phyloP scores from a whole-genome alignment of 2,113 vertebrate genomes.

The Epinephelus lanceolatus region DNA sequence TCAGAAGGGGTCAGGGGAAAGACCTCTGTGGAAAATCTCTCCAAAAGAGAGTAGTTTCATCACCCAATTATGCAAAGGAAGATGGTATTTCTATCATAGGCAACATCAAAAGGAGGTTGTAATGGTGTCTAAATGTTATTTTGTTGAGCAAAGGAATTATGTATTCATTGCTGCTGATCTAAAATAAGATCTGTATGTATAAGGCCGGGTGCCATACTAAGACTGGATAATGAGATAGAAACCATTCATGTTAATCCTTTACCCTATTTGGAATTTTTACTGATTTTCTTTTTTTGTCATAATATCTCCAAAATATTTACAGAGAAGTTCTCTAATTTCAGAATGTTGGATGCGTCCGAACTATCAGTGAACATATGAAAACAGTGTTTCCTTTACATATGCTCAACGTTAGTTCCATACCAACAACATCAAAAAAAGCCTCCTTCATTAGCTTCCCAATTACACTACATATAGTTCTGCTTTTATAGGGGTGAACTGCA shows the following conservation, averaged over 20 bases:
- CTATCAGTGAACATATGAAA: background rate
- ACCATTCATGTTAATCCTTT: background rate
- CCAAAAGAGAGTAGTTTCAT: constrained; percentile 9
- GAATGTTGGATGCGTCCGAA: background rate
- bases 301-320: background rate
- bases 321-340: background rate
- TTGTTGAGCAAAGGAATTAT: background rate
- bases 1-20: constrained; percentile 59
- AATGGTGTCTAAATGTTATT: background rate
- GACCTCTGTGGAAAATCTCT: constrained; percentile 31
- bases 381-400: background rate
- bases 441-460: background rate
- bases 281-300: background rate
- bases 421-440: background rate
- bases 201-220: background rate
- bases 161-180: background rate
- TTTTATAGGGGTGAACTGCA: background rate
- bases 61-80: background rate
- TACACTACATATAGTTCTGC: constrained; percentile 6
- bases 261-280: background rate
- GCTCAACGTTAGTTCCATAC: background rate
- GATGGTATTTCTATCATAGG: background rate
- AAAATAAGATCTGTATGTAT: background rate
- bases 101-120: background rate
- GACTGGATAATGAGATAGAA: background rate